A percentile compares a stretch with the other conserved stretches of the same genome.
phyloP scores from a whole-genome alignment of 2,888 invertebrate genomes.

The Dinocampus coccinellae region DNA sequence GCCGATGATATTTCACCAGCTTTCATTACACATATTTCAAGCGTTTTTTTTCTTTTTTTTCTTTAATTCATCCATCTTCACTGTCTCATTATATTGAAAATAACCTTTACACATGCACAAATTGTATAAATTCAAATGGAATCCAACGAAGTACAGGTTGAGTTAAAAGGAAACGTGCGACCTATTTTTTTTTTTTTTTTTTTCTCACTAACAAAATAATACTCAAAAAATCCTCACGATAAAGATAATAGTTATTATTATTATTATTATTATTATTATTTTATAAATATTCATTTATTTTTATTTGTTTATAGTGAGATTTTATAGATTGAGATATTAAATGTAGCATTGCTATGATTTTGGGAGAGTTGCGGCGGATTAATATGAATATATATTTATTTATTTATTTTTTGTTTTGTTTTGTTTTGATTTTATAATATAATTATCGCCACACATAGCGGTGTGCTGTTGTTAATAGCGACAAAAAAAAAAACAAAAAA shows the following conservation, averaged over 20 bases:
- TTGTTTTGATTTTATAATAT: slow-evolving; percentile 28
- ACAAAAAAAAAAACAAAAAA: slow-evolving; percentile 34
- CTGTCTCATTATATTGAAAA: not conserved
- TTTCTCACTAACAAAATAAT: not conserved
- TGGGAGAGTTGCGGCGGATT: not conserved
- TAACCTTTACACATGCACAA: slow-evolving; percentile 20
- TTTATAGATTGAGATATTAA: not conserved
- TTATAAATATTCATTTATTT: not conserved
- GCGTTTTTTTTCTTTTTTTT: slow-evolving; percentile 1
- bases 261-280: not conserved
- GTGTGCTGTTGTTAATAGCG: slow-evolving; percentile 48
- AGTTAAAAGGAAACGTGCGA: slow-evolving; percentile 19
- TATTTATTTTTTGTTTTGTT: no score
- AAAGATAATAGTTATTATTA: not conserved
- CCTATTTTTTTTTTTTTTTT: not conserved
- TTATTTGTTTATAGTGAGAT: not conserved
- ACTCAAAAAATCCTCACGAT: slow-evolving; percentile 11
- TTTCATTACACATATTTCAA: not conserved
- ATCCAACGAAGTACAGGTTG: not conserved
- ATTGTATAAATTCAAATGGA: slow-evolving; percentile 15
- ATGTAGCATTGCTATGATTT: slow-evolving; percentile 8
- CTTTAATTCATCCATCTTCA: not conserved
- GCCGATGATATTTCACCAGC: not conserved
- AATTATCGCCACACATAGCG: slow-evolving; percentile 49
- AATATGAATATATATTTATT: not conserved